Conservation (phyloP, 2,797 vertebrate genomes). For the Melopsittacus undulatus region DNA sequence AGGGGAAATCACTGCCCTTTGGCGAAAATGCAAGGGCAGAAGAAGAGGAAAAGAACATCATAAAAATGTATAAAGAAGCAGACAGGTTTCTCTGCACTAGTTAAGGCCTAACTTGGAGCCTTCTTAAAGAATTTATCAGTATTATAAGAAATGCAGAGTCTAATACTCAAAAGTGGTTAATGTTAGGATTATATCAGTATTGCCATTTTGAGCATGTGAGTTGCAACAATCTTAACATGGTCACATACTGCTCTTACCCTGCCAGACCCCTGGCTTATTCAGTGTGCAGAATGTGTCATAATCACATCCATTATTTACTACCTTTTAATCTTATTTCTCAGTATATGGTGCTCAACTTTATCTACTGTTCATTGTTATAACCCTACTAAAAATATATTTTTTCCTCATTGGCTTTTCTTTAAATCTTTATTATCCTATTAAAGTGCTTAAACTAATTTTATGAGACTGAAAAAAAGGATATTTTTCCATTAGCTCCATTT, state of each 20-base stretch:
- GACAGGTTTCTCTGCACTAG: neutral
- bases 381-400: neutral
- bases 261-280: neutral
- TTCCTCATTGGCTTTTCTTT: neutral
- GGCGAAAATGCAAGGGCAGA: neutral
- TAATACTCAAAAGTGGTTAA: neutral
- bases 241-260: neutral
- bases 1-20: neutral
- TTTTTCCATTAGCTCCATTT: neutral
- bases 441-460: neutral
- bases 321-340: neutral
- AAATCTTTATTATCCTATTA: neutral
- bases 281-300: neutral
- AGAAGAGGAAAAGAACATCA: neutral
- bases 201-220: neutral
- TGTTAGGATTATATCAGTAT: neutral
- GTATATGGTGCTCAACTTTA: neutral
- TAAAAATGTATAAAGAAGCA: neutral
- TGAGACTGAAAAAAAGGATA: neutral
- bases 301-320: neutral
- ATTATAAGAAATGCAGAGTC: neutral
- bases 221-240: neutral
- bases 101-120: neutral
- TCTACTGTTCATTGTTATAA: neutral
- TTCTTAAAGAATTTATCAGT: neutral